Evolutionary conservation across 30 jellyfish, hydroid and myxozoan genomes (phyloP).

Genomic region (Haliclystus octoradiatus): DNA sequence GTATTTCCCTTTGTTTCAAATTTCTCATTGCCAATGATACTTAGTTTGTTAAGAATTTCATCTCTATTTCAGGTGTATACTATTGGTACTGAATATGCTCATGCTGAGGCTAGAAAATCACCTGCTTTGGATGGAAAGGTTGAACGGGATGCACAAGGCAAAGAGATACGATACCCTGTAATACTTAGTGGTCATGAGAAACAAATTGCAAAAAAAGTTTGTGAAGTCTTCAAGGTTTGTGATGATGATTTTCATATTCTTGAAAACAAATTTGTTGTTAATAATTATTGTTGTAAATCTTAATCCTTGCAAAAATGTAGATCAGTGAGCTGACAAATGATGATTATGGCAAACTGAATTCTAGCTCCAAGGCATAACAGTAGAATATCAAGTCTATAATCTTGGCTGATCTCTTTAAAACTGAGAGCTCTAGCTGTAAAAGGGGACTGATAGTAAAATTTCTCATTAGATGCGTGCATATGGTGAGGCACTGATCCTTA

Average conservation of each 20-base stretch:
- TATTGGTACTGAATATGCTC: constrained; percentile 98
- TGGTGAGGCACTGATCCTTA: no score
- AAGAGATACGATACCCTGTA: constrained; percentile 95
- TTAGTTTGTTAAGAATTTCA: no score
- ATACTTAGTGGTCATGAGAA: constrained; percentile 91
- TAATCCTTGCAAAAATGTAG: no score
- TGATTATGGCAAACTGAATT: not conserved
- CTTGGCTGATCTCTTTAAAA: not conserved
- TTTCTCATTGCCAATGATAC: not conserved
- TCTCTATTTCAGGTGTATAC: constrained; percentile 88
- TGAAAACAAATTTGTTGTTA: no score
- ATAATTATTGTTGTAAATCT: no score
- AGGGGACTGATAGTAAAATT: not conserved
- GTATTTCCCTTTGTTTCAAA: not conserved
- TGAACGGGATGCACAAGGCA: constrained; percentile 94
- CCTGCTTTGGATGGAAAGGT: constrained; percentile 99
- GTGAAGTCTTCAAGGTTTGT: constrained; percentile 65
- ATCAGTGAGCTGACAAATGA: no score
- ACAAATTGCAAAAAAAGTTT: constrained; percentile 80
- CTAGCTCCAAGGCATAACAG: not conserved
- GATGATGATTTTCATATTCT: no score
- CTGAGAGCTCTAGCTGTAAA: not conserved
- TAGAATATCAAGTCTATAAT: not conserved
- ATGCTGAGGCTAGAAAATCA: constrained; percentile 98
- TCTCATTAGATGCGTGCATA: no score